phyloP scores from a whole-genome alignment of 2,113 vertebrate genomes.

The Ptilonorhynchus violaceus region DNA sequence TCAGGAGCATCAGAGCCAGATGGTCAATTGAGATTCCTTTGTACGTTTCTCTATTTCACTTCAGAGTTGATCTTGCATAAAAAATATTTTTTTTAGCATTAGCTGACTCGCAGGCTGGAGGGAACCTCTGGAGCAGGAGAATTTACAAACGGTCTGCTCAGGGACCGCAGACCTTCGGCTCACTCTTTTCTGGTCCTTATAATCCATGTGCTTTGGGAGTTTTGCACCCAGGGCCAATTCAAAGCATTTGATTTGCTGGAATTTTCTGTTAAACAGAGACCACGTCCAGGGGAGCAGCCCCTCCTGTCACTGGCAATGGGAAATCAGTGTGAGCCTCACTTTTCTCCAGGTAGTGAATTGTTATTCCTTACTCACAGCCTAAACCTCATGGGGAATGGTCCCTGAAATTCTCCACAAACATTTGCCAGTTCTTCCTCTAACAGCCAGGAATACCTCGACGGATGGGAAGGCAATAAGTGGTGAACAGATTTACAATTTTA shows the following conservation, averaged over 20 bases:
- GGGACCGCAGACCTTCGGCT: neutral
- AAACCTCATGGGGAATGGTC: rapidly evolving
- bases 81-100: neutral
- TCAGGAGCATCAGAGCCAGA: slow-evolving; percentile 1
- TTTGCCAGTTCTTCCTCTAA: neutral
- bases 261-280: neutral
- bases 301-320: neutral
- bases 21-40: neutral
- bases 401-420: neutral
- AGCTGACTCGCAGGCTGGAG: neutral
- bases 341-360: neutral
- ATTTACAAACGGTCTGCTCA: neutral
- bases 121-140: neutral
- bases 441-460: neutral
- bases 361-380: neutral
- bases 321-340: rapidly evolving
- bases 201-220: rapidly evolving
- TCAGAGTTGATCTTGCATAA: slow-evolving; percentile 6
- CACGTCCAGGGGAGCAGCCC: neutral
- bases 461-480: neutral
- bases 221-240: neutral
- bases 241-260: neutral
- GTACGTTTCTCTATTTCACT: neutral
- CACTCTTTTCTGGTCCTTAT: neutral
- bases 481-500: neutral